These are phyloP conservation scores for Oikopleura dioica DNA, from an alignment of 23 tunicate species.

Conservation along the genomic window DNA sequence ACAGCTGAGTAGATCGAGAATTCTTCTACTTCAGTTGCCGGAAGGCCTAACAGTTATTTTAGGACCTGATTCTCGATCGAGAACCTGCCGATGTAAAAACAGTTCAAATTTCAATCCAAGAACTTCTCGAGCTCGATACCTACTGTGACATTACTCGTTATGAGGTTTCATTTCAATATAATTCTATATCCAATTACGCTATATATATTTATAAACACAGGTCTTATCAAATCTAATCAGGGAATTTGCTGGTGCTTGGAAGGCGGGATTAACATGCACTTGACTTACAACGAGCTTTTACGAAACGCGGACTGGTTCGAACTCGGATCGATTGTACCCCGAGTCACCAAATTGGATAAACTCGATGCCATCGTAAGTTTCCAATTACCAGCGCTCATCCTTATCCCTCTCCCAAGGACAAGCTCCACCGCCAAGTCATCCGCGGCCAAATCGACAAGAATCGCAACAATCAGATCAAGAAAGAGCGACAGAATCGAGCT, in stretches of 20 bases:
- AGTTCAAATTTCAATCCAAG: too few relatives aligned
- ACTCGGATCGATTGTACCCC: neutral
- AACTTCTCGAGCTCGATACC: too few relatives aligned
- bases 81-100: too few relatives aligned
- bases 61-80: too few relatives aligned
- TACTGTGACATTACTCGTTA: too few relatives aligned
- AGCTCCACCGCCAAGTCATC: neutral
- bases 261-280: neutral
- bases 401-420: neutral
- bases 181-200: too few relatives aligned
- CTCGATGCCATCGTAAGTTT: neutral
- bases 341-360: neutral
- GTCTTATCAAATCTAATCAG: too few relatives aligned
- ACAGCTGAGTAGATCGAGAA: too few relatives aligned
- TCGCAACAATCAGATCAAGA: neutral
- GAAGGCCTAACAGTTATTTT: too few relatives aligned
- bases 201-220: too few relatives aligned
- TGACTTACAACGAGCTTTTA: neutral
- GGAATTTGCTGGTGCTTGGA: slow-evolving; percentile 5
- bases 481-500: neutral
- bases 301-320: neutral
- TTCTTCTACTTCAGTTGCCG: too few relatives aligned
- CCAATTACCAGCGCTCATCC: neutral
- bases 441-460: slow-evolving; percentile 1
- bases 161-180: too few relatives aligned